Evolutionary conservation across 2,113 vertebrate genomes (phyloP).

Genomic region (Amphiprion percula): DNA sequence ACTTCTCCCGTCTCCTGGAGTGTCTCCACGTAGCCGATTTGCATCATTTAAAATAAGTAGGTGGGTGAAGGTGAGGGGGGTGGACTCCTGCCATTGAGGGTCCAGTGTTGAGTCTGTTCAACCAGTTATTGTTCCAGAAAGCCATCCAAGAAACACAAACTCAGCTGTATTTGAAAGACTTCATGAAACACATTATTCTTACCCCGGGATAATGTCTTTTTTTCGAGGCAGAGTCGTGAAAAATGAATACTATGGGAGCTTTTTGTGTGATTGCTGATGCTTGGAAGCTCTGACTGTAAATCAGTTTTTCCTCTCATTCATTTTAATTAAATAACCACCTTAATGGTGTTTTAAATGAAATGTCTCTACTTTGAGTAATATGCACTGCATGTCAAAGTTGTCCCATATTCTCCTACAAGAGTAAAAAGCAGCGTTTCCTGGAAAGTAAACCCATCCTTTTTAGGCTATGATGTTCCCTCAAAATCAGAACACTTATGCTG

Average conservation of each 20-base stretch:
- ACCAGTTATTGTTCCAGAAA: slow-evolving; percentile 38
- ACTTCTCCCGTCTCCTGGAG: slow-evolving; percentile 36
- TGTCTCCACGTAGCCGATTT: slow-evolving; percentile 6
- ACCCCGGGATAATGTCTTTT: slow-evolving; percentile 31
- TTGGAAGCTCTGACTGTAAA: slow-evolving; percentile 20
- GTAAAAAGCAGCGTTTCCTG: neutral
- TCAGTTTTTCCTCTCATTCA: slow-evolving; percentile 12
- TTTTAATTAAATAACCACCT: slow-evolving; percentile 8
- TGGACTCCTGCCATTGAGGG: neutral
- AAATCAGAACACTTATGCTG: slow-evolving; percentile 47
- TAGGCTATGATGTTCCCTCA: slow-evolving; percentile 21
- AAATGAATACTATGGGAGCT: slow-evolving; percentile 39
- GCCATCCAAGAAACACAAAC: slow-evolving; percentile 59
- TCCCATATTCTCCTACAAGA: neutral
- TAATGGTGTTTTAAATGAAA: neutral
- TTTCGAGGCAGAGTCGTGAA: slow-evolving; percentile 41
- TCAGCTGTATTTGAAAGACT: slow-evolving; percentile 44
- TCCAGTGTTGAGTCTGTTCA: slow-evolving; percentile 34
- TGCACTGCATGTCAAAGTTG: neutral
- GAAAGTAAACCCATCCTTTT: slow-evolving; percentile 45
- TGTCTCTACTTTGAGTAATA: too few species aligned
- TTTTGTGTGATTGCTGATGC: slow-evolving; percentile 30
- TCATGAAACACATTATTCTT: slow-evolving; percentile 46
- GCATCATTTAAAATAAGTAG: slow-evolving; percentile 48
- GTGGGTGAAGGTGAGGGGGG: slow-evolving; percentile 28